Evolutionary conservation across 2,888 invertebrate species (phyloP).

Genomic region (Tyria jacobaeae): DNA sequence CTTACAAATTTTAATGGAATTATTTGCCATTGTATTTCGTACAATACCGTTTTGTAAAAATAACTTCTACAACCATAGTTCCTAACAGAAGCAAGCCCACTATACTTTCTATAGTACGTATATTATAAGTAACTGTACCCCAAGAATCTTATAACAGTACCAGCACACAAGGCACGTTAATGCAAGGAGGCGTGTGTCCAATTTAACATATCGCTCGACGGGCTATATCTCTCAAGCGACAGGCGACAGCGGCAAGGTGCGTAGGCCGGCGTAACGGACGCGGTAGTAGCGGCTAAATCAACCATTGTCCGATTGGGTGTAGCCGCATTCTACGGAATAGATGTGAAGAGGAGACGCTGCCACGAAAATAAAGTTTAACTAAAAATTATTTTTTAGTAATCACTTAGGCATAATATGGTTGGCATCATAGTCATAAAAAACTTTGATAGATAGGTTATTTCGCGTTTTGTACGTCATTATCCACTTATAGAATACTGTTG

Average conservation of each 20-base stretch:
- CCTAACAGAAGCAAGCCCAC: background rate
- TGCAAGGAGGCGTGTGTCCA: constrained; percentile 76
- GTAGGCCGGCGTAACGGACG: constrained; percentile 80
- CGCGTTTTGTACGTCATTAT: too few species aligned
- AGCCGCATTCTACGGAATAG: constrained; percentile 66
- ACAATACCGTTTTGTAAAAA: background rate
- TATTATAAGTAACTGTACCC: constrained; percentile 40
- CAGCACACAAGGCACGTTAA: constrained; percentile 66
- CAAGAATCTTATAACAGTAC: constrained; percentile 68
- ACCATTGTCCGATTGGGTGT: constrained; percentile 82
- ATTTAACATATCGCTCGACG: constrained; percentile 71
- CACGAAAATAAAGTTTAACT: constrained; percentile 1
- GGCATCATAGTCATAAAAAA: too few species aligned
- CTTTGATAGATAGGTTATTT: too few species aligned
- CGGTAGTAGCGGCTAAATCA: constrained; percentile 77
- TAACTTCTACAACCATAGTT: constrained; percentile 1
- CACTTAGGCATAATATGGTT: too few species aligned
- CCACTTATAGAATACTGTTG: too few species aligned
- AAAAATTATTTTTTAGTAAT: background rate
- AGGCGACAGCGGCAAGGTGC: constrained; percentile 71
- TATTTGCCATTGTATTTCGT: too few species aligned
- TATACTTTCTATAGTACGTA: constrained; percentile 15
- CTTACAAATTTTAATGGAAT: background rate
- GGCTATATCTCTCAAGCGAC: constrained; percentile 60
- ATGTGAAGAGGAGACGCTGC: constrained; percentile 37